Percentiles rank a stretch among this genome's conserved stretches.
Conservation (phyloP, 2,888 invertebrate genomes). For the Pyrocoelia pectoralis region DNA sequence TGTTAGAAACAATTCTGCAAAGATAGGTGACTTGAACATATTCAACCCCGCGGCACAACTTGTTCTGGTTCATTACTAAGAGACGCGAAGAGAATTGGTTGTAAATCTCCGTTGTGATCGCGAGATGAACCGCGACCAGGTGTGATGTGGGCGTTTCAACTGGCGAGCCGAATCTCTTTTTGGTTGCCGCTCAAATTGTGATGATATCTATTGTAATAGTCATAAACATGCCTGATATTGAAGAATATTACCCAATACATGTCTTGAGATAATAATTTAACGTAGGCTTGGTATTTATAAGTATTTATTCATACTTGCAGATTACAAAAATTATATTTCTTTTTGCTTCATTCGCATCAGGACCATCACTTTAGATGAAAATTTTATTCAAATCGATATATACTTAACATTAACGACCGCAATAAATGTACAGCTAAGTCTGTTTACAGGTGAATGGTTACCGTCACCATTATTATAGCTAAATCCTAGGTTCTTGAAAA, state of each 20-base stretch:
- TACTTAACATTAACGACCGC: too few species aligned
- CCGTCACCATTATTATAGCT: too few species aligned
- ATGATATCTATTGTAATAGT: constrained; percentile 41
- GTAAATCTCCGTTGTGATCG: constrained; percentile 46
- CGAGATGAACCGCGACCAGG: constrained; percentile 46
- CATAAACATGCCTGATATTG: constrained; percentile 27
- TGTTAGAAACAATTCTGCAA: constrained; percentile 33
- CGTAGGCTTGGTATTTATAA: neutral
- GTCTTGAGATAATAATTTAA: constrained; percentile 10
- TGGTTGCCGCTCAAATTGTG: constrained; percentile 43
- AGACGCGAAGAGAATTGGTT: constrained; percentile 45
- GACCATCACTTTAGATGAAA: neutral
- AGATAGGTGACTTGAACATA: constrained; percentile 36
- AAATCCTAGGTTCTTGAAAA: too few species aligned
- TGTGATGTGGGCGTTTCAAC: constrained; percentile 49
- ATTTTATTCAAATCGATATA: neutral
- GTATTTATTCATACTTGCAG: constrained; percentile 2
- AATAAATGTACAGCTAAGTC: too few species aligned
- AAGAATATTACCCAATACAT: constrained; percentile 12
- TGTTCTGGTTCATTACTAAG: constrained; percentile 43
- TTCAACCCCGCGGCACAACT: constrained; percentile 36
- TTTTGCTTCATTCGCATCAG: neutral
- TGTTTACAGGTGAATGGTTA: too few species aligned
- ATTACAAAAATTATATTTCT: neutral
- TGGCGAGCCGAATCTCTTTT: constrained; percentile 47